Evolutionary conservation across 2,888 invertebrate genomes (phyloP), one percentile per base, ranked within the genome.

Genomic region (Eumerus sabulonum): DNA sequence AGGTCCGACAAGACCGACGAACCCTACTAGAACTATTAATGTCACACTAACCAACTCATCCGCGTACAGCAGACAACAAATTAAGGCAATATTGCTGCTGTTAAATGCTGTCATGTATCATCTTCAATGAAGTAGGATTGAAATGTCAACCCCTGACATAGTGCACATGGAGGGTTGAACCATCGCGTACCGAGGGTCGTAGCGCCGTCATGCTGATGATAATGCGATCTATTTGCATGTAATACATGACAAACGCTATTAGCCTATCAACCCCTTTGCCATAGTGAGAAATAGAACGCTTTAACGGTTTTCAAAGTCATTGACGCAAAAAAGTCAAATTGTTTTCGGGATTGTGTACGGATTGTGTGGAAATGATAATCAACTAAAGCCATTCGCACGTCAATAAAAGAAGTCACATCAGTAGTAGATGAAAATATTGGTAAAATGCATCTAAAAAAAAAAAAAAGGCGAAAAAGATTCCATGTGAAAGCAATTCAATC

Each of bases 1-100:
- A 79, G 63, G 74, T 79, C n/a, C 79, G 79, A 72, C 79, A 79
- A 82, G 64, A 62, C 66, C 63, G 63, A 53, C 62, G 35, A 77
- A 72, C 72, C 72, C 71, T 72, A 44, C 53, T 57, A 64, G 51
- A 56, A 44, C 56, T 74, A 82, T 82, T 82, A 82, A 76, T 67
- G 82, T 82, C 82, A 82, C 77, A 76, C 82, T 82, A 82, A 82
- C 82, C 82, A 74, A 82, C 72, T 74, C 67, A 79, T 72, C 68
- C 70, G 76, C 71, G 71, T 66, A 17, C 14, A 57, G 36, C 70
- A 81, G 76, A 76, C 81, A 81, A 76, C 64, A 62, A 77, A 68
- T 77, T 82, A 66, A 62, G 74, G 68, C 64, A 64, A 74, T 64
- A 64, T 74, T 79, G 74, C 74, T 79, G 74, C 74, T 74, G 79